Conservation (phyloP, 2,113 vertebrate species). For the Leptosomus discolor region DNA sequence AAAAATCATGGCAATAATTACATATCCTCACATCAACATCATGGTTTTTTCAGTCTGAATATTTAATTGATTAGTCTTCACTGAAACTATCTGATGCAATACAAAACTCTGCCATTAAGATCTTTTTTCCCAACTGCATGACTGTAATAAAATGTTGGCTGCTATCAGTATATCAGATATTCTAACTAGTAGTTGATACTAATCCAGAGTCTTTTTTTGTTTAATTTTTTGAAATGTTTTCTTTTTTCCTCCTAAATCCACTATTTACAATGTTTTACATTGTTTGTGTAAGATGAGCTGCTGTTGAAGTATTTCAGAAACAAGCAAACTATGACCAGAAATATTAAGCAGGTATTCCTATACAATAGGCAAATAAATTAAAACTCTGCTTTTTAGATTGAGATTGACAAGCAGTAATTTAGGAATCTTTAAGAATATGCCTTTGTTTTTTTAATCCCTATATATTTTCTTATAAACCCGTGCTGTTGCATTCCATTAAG, state of each 20-base stretch:
- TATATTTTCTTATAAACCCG: neutral
- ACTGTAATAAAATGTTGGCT: neutral
- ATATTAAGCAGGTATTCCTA: fast-evolving
- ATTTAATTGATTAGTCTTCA: neutral
- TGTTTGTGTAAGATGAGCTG: neutral
- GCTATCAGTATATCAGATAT: neutral
- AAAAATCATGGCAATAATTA: neutral
- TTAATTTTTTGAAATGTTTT: neutral
- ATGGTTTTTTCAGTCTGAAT: neutral
- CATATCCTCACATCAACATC: neutral
- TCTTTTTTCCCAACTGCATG: neutral
- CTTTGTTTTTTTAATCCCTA: neutral
- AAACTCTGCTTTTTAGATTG: neutral
- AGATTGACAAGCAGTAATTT: neutral
- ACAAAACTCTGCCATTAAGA: neutral
- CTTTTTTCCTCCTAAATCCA: neutral
- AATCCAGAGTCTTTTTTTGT: neutral
- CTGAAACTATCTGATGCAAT: neutral
- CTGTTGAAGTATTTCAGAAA: neutral
- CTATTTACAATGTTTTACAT: neutral
- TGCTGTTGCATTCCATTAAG: neutral
- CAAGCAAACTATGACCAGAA: neutral
- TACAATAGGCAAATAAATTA: neutral
- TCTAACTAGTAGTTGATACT: neutral
- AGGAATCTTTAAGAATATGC: neutral